phyloP scores from a whole-genome alignment of 2,797 vertebrate species.

The Ptychobarbus kaznakovi region DNA sequence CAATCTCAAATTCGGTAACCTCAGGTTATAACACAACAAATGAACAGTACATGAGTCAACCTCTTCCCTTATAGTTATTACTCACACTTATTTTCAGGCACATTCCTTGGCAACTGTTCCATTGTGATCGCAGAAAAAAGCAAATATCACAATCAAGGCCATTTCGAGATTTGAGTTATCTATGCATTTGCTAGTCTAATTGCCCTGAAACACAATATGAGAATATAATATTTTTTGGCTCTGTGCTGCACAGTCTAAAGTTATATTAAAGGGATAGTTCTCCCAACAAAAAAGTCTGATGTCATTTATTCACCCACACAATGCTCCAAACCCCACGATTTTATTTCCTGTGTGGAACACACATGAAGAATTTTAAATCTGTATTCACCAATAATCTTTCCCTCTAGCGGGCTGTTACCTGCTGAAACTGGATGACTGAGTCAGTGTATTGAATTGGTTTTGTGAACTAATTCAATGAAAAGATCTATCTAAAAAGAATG shows the following conservation, averaged over 20 bases:
- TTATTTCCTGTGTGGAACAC: not conserved
- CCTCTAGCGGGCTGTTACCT: not conserved
- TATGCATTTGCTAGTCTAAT: not conserved
- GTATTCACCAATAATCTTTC: constrained; percentile 10
- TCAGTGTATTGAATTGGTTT: not conserved
- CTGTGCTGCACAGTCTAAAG: not conserved
- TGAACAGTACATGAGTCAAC: not conserved
- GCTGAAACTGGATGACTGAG: not conserved
- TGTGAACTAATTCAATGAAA: not conserved
- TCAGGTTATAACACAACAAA: constrained; percentile 21
- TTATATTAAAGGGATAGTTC: constrained; percentile 8
- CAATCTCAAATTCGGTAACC: constrained; percentile 33
- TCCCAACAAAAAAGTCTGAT: not conserved
- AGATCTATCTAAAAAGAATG: not conserved
- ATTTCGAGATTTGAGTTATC: not conserved
- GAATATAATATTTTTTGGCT: not conserved
- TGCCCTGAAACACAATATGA: not conserved
- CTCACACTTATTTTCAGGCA: not conserved
- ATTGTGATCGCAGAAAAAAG: not conserved
- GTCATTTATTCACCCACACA: not conserved
- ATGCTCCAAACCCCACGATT: not conserved
- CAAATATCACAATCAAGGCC: constrained; percentile 23
- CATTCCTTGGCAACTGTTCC: not conserved
- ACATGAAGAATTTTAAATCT: constrained; percentile 4
- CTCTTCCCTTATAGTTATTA: not conserved